These are phyloP conservation scores for Ceuthmochares aereus DNA, from an alignment of 2,113 vertebrate genomes.

Conservation along the genomic window DNA sequence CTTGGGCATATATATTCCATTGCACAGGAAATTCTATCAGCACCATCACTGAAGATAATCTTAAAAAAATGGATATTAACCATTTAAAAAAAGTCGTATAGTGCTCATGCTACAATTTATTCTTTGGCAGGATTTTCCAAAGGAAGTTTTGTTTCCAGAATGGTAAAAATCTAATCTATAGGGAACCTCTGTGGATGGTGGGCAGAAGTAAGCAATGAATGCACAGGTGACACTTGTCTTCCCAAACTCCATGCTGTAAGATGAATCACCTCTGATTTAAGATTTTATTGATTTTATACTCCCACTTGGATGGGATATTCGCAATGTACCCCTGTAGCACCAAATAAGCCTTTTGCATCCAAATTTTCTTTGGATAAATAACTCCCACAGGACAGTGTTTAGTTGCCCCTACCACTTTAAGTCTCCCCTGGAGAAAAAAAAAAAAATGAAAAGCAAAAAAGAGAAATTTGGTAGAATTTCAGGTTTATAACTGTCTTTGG, in stretches of 20 bases:
- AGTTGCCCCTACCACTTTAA: not conserved
- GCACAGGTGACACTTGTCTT: not conserved
- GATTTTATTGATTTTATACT: not conserved
- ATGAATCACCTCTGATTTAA: not conserved
- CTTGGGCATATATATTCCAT: not conserved
- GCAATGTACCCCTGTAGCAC: not conserved
- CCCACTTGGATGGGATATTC: not conserved
- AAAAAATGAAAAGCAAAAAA: not conserved
- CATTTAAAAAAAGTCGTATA: rapidly evolving
- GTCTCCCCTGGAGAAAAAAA: not conserved
- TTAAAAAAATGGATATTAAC: not conserved
- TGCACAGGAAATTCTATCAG: not conserved
- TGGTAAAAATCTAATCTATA: not conserved
- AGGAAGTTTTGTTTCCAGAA: not conserved
- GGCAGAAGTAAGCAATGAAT: not conserved
- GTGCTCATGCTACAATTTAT: not conserved
- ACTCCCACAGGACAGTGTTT: not conserved
- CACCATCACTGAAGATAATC: not conserved
- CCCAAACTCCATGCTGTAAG: not conserved
- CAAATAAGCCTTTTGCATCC: not conserved
- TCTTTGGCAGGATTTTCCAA: not conserved
- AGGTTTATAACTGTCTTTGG: not conserved
- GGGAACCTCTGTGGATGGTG: not conserved
- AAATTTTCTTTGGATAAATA: not conserved
- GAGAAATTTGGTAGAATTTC: not conserved